Evolutionary conservation across 2,888 invertebrate genomes (phyloP).

Genomic region (Tuta absoluta): DNA sequence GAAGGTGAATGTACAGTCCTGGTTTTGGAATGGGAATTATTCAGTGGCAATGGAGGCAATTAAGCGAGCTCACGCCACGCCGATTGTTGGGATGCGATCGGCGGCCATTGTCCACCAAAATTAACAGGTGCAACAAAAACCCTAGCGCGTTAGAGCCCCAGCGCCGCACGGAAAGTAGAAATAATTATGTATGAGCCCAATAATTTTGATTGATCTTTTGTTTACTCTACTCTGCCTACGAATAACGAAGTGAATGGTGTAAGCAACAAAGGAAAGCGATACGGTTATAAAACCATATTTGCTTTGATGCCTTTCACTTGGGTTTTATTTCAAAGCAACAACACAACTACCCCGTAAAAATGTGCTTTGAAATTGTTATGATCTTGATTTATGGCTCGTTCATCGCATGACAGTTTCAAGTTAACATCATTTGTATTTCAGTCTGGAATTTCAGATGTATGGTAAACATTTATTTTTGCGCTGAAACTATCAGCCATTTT

Average conservation of each 20-base stretch:
- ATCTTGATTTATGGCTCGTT: conserved; percentile 22
- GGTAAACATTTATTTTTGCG: conserved; percentile 18
- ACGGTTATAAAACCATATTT: conserved; percentile 9
- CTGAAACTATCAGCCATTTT: conserved; percentile 31
- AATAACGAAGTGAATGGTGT: conserved; percentile 12
- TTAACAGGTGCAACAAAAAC: conserved; percentile 65
- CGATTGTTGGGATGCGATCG: conserved; percentile 63
- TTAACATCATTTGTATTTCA: conserved; percentile 20
- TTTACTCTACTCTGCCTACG: conserved; percentile 11
- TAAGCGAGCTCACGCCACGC: conserved; percentile 61
- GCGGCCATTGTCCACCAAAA: conserved; percentile 66
- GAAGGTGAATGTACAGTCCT: conserved; percentile 35
- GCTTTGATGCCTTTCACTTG: conserved; percentile 14
- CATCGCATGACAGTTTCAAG: conserved; percentile 24
- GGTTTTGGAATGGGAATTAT: conserved; percentile 58
- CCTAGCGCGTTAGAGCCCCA: conserved; percentile 41
- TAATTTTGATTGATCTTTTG: conserved; percentile 20
- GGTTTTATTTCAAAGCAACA: conserved; percentile 17
- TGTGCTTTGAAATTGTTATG: conserved; percentile 18
- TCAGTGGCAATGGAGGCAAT: conserved; percentile 65
- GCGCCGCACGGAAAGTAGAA: conserved; percentile 22
- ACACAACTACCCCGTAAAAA: conserved; percentile 1
- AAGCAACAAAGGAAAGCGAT: conserved; percentile 7
- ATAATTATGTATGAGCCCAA: conserved; percentile 21
- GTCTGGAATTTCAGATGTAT: conserved; percentile 20